phyloP scores from a whole-genome alignment of 1,140 invertebrate genomes.

The Trialeurodes vaporariorum region DNA sequence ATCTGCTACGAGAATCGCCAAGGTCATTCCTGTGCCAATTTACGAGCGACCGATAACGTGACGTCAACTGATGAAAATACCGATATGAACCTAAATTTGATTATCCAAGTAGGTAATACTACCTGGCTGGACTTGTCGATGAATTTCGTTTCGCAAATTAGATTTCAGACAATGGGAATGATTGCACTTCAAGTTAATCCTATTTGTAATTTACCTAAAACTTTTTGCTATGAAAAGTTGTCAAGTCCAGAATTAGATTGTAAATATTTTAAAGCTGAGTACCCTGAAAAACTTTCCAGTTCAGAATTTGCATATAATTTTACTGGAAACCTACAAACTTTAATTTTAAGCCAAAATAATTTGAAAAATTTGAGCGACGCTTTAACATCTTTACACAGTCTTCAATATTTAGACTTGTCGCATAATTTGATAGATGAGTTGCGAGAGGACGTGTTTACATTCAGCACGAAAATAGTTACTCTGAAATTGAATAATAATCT shows the following conservation, averaged over 20 bases:
- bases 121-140: background rate
- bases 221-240: no score
- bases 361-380: background rate
- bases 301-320: no score
- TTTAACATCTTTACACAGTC: background rate
- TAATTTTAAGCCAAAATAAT: background rate
- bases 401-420: background rate
- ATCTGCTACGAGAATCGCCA: background rate
- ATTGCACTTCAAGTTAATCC: no score
- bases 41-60: background rate
- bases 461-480: background rate
- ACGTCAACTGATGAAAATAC: no score
- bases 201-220: no score
- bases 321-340: background rate
- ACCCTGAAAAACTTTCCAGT: no score
- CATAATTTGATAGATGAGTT: background rate
- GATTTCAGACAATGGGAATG: no score
- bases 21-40: background rate
- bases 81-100: no score
- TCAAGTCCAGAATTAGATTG: no score
- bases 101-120: background rate
- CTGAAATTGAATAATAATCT: slow-evolving; percentile 58
- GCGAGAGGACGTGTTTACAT: slow-evolving; percentile 1
- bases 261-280: no score
- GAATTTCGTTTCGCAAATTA: background rate